Evolutionary conservation across 1,140 invertebrate species (phyloP).

Genomic region (Ceratoteleas bidentatus): DNA sequence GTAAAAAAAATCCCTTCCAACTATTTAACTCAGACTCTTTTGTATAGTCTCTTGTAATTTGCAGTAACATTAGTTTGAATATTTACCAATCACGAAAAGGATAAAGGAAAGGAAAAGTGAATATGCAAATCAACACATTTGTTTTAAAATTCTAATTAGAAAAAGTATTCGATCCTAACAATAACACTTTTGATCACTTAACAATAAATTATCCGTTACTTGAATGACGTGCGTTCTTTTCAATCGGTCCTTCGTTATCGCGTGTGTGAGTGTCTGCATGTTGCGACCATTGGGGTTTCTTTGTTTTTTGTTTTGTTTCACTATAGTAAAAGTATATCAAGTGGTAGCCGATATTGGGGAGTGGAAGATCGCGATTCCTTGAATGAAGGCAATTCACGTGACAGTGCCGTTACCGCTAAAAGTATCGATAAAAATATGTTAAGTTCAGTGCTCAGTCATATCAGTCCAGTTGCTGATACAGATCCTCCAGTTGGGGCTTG

Average conservation of each 20-base stretch:
- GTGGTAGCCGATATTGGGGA: constrained; percentile 49
- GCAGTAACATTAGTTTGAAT: constrained; percentile 6
- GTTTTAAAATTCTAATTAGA: constrained; percentile 67
- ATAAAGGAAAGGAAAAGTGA: constrained; percentile 39
- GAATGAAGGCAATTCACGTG: constrained; percentile 56
- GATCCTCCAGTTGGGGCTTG: constrained; percentile 94
- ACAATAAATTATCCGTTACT: constrained; percentile 48
- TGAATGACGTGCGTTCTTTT: constrained; percentile 45
- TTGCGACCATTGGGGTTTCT: constrained; percentile 12
- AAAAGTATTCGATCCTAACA: constrained; percentile 67
- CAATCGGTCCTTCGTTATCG: constrained; percentile 22
- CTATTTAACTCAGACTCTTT: no score
- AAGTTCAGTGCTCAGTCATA: constrained; percentile 69
- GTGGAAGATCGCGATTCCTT: constrained; percentile 62
- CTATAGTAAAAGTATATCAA: constrained; percentile 65
- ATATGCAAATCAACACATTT: constrained; percentile 45
- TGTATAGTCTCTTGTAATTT: no score
- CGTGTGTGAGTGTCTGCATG: constrained; percentile 35
- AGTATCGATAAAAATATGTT: constrained; percentile 59
- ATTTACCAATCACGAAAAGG: constrained; percentile 11
- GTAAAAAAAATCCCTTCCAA: background rate
- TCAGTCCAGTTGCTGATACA: constrained; percentile 85
- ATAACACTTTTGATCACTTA: constrained; percentile 70
- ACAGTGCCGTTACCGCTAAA: constrained; percentile 57
- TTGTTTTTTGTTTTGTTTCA: constrained; percentile 11